Percentiles rank a stretch among this genome's conserved stretches.
phyloP scores from a whole-genome alignment of 2,797 vertebrate genomes.

The Tarsius wallacei region DNA sequence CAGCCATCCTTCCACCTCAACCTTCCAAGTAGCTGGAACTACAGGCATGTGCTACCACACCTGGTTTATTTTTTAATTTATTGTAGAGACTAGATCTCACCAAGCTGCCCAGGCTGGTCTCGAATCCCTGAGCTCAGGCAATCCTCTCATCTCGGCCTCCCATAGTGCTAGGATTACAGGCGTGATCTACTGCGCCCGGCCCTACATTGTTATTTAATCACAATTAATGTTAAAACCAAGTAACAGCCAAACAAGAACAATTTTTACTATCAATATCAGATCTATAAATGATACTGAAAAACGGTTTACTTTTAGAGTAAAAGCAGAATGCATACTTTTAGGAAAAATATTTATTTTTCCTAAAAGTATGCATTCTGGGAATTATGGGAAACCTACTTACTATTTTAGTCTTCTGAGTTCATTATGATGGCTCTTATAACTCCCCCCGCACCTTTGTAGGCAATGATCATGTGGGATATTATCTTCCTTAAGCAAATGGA shows the following conservation, averaged over 20 bases:
- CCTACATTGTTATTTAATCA: neutral
- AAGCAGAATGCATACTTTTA: neutral
- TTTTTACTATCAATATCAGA: neutral
- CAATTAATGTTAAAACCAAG: neutral
- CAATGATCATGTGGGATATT: neutral
- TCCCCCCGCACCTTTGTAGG: fast-evolving
- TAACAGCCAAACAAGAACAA: neutral
- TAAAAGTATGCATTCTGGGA: no score
- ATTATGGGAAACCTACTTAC: neutral
- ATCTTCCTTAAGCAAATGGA: neutral
- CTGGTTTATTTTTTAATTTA: no score
- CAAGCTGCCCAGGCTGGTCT: no score
- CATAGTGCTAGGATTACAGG: no score
- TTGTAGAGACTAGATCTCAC: no score
- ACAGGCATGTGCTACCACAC: no score
- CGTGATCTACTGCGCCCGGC: no score
- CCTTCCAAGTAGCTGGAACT: no score
- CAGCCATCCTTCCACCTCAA: no score
- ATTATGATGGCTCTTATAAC: neutral
- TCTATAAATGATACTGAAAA: neutral
- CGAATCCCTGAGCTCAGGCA: no score
- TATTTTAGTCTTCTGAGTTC: neutral
- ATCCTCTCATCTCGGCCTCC: no score
- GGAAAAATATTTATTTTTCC: neutral
- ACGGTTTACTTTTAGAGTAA: neutral